These are phyloP conservation scores for Ephialtes manifestator DNA, from an alignment of 2,888 invertebrate genomes.

Conservation along the genomic window DNA sequence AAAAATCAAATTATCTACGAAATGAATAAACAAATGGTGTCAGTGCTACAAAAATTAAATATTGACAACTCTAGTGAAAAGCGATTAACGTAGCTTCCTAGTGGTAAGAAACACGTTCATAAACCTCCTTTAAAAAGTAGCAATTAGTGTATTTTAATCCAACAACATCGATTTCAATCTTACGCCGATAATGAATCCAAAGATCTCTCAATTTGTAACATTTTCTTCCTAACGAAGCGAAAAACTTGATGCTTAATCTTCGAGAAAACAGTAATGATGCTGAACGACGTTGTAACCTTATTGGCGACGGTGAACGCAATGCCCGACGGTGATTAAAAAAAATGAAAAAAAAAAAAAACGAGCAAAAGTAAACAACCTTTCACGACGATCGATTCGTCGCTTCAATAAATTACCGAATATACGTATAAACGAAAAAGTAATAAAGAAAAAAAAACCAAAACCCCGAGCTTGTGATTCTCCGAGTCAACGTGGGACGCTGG, in stretches of 20 bases:
- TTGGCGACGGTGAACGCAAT: conserved; percentile 54
- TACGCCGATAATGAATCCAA: background rate
- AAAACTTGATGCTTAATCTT: background rate
- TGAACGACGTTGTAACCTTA: conserved; percentile 26
- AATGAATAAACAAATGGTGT: no score
- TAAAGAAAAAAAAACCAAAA: conserved; percentile 41
- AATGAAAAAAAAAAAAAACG: conserved; percentile 13
- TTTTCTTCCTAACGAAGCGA: background rate
- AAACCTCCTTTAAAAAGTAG: background rate
- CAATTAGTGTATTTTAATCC: background rate
- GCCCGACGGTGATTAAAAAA: conserved; percentile 55
- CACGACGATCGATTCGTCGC: conserved; percentile 50
- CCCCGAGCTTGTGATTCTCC: conserved; percentile 25
- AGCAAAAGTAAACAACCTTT: conserved; percentile 37
- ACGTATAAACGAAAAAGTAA: conserved; percentile 74
- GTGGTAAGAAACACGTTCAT: background rate
- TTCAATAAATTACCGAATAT: conserved; percentile 77
- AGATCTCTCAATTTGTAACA: background rate
- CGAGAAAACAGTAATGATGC: conserved; percentile 11
- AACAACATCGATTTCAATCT: background rate
- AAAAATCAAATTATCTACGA: no score
- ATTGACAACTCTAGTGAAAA: no score
- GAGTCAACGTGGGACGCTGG: background rate
- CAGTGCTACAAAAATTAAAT: no score
- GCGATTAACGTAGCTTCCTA: background rate